phyloP scores from a whole-genome alignment of 2,888 invertebrate genomes.

The Asteroscopus sphinx region DNA sequence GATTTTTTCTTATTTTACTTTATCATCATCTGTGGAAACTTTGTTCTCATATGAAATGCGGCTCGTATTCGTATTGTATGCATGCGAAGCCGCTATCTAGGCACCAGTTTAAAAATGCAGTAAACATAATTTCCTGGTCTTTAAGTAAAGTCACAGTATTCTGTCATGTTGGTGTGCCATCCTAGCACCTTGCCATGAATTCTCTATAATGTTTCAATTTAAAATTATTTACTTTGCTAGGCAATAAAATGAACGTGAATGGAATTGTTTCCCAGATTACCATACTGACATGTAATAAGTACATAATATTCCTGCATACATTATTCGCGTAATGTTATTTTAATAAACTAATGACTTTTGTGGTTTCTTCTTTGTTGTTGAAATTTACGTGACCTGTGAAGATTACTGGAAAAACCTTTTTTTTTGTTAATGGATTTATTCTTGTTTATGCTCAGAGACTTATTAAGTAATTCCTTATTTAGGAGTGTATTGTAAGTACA shows the following conservation, averaged over 20 bases:
- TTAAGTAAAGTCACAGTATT: slow-evolving; percentile 7
- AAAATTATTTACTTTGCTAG: slow-evolving; percentile 23
- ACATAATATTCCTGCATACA: neutral
- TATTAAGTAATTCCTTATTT: too few relatives aligned
- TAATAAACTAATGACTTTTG: neutral
- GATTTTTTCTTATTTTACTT: too few relatives aligned
- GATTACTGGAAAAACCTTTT: too few relatives aligned
- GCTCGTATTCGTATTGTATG: too few relatives aligned
- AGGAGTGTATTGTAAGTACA: too few relatives aligned
- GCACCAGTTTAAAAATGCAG: slow-evolving; percentile 18
- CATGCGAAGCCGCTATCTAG: slow-evolving; percentile 2
- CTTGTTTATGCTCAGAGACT: too few relatives aligned
- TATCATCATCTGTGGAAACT: too few relatives aligned
- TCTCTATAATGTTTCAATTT: slow-evolving; percentile 33
- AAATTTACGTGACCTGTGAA: neutral
- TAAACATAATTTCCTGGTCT: slow-evolving; percentile 30
- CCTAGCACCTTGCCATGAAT: slow-evolving; percentile 27
- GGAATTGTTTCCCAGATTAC: slow-evolving; percentile 23
- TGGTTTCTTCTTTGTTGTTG: neutral
- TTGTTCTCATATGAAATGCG: too few relatives aligned
- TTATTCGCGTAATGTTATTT: slow-evolving; percentile 13
- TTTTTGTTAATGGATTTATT: too few relatives aligned
- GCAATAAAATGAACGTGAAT: slow-evolving; percentile 19
- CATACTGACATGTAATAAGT: slow-evolving; percentile 28
- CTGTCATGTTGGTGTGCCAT: slow-evolving; percentile 22